Conservation (phyloP, 2,113 vertebrate species). For the Oceanodroma tethys region DNA sequence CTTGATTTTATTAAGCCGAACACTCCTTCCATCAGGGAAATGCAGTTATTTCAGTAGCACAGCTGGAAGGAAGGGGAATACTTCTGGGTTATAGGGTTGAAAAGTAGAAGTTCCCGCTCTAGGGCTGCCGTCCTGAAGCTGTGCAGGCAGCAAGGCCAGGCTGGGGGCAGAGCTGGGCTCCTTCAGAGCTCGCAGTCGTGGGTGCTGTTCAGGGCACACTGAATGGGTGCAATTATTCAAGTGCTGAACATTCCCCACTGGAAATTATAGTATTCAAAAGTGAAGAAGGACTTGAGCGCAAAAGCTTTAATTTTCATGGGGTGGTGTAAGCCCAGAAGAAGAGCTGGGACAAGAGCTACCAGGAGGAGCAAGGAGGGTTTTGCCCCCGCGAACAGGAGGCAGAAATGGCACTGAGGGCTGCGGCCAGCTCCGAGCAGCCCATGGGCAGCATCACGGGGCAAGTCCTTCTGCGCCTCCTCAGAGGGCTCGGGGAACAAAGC, state of each 20-base stretch:
- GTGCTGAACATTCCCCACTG: background rate
- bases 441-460: background rate
- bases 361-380: background rate
- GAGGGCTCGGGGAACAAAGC: background rate
- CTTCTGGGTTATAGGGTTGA: background rate
- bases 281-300: background rate
- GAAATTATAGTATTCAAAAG: background rate
- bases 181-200: background rate
- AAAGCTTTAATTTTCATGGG: background rate
- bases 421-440: accelerated
- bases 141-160: background rate
- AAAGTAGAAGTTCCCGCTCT: accelerated
- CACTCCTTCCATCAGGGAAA: background rate
- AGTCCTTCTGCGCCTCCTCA: background rate
- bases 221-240: background rate
- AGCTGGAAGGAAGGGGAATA: background rate
- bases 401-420: background rate
- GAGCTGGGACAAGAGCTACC: background rate
- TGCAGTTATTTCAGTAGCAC: background rate
- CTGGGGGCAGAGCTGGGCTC: background rate
- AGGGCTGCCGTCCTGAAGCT: background rate
- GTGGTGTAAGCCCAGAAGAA: background rate
- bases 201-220: background rate
- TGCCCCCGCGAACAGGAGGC: background rate
- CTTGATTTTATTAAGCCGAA: background rate